Evolutionary conservation across 2,888 invertebrate genomes (phyloP).

Genomic region (Microdon myrmicae): DNA sequence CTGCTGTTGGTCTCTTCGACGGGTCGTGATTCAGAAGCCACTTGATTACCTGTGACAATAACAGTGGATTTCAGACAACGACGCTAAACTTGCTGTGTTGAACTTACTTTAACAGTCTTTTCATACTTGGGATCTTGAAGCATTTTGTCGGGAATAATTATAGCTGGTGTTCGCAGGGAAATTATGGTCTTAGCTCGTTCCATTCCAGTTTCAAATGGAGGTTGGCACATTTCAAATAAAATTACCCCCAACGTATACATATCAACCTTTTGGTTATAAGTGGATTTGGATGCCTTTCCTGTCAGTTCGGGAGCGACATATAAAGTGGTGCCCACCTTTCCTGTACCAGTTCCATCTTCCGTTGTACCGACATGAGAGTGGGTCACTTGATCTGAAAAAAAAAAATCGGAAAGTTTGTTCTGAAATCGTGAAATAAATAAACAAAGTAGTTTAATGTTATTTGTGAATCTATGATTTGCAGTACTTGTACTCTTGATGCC

Average conservation of each 20-base stretch:
- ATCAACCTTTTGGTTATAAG: slow-evolving; percentile 90
- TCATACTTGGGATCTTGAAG: slow-evolving; percentile 60
- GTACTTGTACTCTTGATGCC: too few relatives aligned
- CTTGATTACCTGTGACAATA: slow-evolving; percentile 67
- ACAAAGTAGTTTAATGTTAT: too few relatives aligned
- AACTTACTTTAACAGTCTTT: slow-evolving; percentile 69
- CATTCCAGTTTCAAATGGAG: slow-evolving; percentile 86
- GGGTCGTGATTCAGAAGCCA: slow-evolving; percentile 90
- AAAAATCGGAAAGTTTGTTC: too few relatives aligned
- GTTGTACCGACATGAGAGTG: slow-evolving; percentile 56
- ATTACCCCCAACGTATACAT: slow-evolving; percentile 91
- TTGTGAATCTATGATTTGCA: too few relatives aligned
- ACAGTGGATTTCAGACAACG: not conserved
- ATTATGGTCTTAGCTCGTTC: slow-evolving; percentile 84
- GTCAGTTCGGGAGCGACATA: slow-evolving; percentile 95
- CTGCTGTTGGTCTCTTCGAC: slow-evolving; percentile 82
- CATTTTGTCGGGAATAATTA: slow-evolving; percentile 78
- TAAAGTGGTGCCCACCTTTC: slow-evolving; percentile 91
- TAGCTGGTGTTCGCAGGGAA: slow-evolving; percentile 76
- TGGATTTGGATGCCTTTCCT: slow-evolving; percentile 75
- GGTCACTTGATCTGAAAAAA: slow-evolving; percentile 47
- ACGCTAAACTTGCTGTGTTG: not conserved
- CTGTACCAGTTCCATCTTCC: slow-evolving; percentile 71
- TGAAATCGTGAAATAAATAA: too few relatives aligned
- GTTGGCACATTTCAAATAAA: slow-evolving; percentile 94